Conservation (phyloP, 1,140 invertebrate genomes). For the Ips typographus region DNA sequence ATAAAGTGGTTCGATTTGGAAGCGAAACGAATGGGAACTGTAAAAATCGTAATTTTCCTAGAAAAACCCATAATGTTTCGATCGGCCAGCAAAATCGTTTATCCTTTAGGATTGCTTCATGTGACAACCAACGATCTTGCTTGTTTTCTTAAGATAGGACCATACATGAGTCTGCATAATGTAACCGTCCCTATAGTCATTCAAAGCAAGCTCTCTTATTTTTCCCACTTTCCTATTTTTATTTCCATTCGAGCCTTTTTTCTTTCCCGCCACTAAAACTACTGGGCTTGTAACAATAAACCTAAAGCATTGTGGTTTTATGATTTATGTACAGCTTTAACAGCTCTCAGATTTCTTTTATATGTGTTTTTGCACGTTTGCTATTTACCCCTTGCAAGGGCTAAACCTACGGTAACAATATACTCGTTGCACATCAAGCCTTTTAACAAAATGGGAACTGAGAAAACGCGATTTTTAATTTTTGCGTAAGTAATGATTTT, state of each 20-base stretch:
- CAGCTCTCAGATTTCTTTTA: constrained; percentile 32
- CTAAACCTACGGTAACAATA: constrained; percentile 25
- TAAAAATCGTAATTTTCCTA: constrained; percentile 27
- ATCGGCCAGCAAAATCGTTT: constrained; percentile 24
- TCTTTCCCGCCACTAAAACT: constrained; percentile 26
- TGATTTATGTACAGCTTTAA: constrained; percentile 33
- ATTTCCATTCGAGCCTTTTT: constrained; percentile 25
- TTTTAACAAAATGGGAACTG: constrained; percentile 26
- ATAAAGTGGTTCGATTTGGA: constrained; percentile 15
- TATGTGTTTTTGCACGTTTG: constrained; percentile 29
- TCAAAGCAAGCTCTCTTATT: constrained; percentile 20
- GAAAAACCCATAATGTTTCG: constrained; percentile 26
- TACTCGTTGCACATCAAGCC: constrained; percentile 30
- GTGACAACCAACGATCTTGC: constrained; percentile 24
- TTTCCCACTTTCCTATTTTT: constrained; percentile 18
- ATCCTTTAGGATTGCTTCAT: constrained; percentile 29
- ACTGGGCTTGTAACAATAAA: constrained; percentile 24
- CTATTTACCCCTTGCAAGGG: constrained; percentile 29
- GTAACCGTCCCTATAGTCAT: constrained; percentile 21
- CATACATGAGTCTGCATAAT: constrained; percentile 34
- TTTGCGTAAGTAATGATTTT: constrained; percentile 21
- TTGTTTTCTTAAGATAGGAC: constrained; percentile 31
- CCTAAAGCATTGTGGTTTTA: constrained; percentile 32
- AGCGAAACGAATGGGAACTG: constrained; percentile 16
- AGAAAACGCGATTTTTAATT: constrained; percentile 20